A percentile compares a stretch with the other conserved stretches of the same genome.
phyloP scores from a whole-genome alignment of 2,113 vertebrate genomes.

The Terrapene triunguis region DNA sequence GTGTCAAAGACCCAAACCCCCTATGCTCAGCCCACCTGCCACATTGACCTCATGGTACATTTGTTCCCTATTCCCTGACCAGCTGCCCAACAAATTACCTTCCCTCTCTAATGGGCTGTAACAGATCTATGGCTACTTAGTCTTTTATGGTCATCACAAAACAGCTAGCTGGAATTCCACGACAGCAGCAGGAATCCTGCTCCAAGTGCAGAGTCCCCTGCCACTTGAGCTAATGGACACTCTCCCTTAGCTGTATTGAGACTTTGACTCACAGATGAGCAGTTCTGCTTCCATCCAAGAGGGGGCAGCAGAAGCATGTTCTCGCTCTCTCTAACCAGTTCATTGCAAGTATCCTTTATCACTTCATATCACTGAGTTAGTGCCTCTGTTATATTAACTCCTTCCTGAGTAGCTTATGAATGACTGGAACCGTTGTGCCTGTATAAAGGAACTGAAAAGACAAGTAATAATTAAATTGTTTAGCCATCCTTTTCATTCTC shows the following conservation, averaged over 20 bases:
- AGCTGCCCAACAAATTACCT: background rate
- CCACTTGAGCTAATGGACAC: rapidly evolving
- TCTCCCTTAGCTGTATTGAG: background rate
- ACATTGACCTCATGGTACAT: background rate
- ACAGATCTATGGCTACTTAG: background rate
- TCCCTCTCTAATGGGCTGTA: background rate
- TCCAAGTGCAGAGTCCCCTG: background rate
- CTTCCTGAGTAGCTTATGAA: background rate
- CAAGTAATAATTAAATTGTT: slow-evolving; percentile 46
- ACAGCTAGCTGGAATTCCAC: rapidly evolving
- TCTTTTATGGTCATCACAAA: background rate
- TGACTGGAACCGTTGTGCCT: slow-evolving; percentile 2
- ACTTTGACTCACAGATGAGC: background rate
- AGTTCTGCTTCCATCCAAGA: background rate
- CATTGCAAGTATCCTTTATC: background rate
- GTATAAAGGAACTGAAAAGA: background rate
- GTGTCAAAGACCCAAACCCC: background rate
- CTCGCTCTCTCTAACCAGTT: background rate
- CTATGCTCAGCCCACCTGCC: background rate
- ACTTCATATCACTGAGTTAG: background rate
- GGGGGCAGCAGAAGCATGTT: background rate
- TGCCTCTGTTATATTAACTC: background rate
- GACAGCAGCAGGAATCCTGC: background rate
- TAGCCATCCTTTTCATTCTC: slow-evolving; percentile 30
- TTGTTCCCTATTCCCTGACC: background rate